A percentile compares a stretch with the other conserved stretches of the same genome.
These are phyloP conservation scores for Plutomurus gul DNA, from an alignment of 1,140 invertebrate species.

Conservation along the genomic window DNA sequence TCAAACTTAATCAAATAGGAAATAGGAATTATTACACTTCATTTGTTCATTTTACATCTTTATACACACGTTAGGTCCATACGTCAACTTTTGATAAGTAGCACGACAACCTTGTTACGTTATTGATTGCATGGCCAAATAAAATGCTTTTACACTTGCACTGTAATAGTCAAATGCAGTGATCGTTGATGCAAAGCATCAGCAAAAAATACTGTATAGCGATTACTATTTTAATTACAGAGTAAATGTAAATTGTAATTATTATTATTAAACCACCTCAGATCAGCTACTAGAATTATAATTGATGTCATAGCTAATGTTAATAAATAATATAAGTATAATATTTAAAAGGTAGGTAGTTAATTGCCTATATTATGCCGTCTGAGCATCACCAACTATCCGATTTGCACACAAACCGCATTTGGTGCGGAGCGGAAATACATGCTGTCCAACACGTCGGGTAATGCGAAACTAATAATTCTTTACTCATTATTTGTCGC, in stretches of 20 bases:
- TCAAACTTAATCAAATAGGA: constrained; percentile 14
- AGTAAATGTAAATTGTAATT: constrained; percentile 29
- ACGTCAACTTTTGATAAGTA: neutral
- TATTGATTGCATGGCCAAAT: constrained; percentile 29
- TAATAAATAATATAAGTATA: constrained; percentile 27
- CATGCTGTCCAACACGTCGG: neutral
- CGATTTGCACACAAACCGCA: neutral
- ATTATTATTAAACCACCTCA: constrained; percentile 22
- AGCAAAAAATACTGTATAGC: constrained; percentile 13
- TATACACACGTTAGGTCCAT: neutral
- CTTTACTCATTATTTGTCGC: neutral
- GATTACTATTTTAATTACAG: constrained; percentile 17
- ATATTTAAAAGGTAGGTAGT: neutral
- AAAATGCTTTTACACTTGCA: constrained; percentile 14
- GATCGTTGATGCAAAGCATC: neutral
- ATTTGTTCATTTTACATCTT: constrained; percentile 12
- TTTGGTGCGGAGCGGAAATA: neutral
- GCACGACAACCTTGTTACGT: neutral
- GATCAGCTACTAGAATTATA: constrained; percentile 21
- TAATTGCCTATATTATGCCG: constrained; percentile 12
- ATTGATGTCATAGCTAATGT: constrained; percentile 15
- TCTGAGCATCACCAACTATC: constrained; percentile 5
- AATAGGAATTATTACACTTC: constrained; percentile 18
- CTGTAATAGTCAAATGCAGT: neutral
- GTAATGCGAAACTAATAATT: neutral